These are phyloP conservation scores for Phodopus roborovskii DNA, from an alignment of 2,113 vertebrate species.

Conservation along the genomic window DNA sequence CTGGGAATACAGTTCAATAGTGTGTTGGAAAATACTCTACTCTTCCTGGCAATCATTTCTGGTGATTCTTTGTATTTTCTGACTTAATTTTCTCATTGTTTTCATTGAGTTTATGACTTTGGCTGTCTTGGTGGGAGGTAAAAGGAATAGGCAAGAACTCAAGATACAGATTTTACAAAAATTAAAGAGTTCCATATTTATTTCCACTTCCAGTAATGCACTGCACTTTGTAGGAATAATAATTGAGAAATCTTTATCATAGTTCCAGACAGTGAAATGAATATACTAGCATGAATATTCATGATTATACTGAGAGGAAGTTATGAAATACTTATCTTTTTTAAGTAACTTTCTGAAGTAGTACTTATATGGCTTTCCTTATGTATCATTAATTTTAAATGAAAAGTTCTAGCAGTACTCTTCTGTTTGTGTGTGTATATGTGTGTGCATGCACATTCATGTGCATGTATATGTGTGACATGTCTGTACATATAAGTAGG, in stretches of 20 bases:
- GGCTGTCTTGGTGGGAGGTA: neutral
- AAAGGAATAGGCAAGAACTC: slow-evolving; percentile 47
- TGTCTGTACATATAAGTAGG: too few relatives aligned
- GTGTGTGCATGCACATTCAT: neutral
- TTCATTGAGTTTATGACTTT: slow-evolving; percentile 61
- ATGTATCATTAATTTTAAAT: slow-evolving; percentile 24
- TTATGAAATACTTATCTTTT: slow-evolving; percentile 40
- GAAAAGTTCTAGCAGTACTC: neutral
- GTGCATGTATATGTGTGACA: neutral
- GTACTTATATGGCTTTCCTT: neutral
- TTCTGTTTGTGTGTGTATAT: too few relatives aligned
- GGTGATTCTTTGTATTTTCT: slow-evolving; percentile 50
- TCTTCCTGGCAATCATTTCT: slow-evolving; percentile 60
- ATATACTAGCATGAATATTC: slow-evolving; percentile 69
- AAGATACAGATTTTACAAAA: slow-evolving; percentile 67
- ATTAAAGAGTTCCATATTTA: slow-evolving; percentile 59
- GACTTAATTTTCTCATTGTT: slow-evolving; percentile 66
- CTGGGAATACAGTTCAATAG: slow-evolving; percentile 50
- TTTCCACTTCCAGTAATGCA: slow-evolving; percentile 65
- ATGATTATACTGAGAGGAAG: slow-evolving; percentile 31
- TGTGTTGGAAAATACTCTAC: slow-evolving; percentile 61
- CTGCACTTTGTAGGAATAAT: slow-evolving; percentile 56
- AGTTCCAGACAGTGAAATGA: slow-evolving; percentile 61
- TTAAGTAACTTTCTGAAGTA: slow-evolving; percentile 26
- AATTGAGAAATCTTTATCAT: slow-evolving; percentile 57